Evolutionary conservation across 1,140 invertebrate genomes (phyloP).

Genomic region (Sitodiplosis mosellana): DNA sequence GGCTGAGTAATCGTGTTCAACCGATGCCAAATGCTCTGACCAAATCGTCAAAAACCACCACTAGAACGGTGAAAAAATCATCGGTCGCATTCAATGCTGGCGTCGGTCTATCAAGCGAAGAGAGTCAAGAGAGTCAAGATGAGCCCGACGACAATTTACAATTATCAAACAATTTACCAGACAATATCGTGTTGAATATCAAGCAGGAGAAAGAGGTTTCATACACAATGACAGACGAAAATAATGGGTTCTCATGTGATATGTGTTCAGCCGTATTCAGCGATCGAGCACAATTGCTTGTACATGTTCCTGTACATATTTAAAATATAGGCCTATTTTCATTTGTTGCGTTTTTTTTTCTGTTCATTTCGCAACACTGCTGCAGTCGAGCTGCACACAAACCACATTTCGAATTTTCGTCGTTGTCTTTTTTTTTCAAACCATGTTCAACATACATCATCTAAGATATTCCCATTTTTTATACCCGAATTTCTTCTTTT

Average conservation of each 20-base stretch:
- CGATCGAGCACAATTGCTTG: slow-evolving; percentile 46
- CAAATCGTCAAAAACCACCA: no score
- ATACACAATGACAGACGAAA: not conserved
- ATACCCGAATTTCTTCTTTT: no score
- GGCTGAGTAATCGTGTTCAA: no score
- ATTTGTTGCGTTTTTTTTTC: no score
- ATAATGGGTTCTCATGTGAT: slow-evolving; percentile 37
- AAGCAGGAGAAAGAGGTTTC: slow-evolving; percentile 5
- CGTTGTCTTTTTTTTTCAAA: no score
- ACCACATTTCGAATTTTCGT: no score
- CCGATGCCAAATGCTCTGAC: slow-evolving; percentile 11
- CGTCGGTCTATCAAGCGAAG: no score
- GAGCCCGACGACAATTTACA: not conserved
- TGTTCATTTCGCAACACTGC: not conserved
- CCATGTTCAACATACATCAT: no score
- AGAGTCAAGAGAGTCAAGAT: no score
- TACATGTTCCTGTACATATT: slow-evolving; percentile 65
- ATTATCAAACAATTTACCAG: not conserved
- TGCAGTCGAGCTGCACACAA: no score
- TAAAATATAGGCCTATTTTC: slow-evolving; percentile 33
- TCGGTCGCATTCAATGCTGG: slow-evolving; percentile 1
- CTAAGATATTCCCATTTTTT: no score
- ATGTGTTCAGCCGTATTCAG: slow-evolving; percentile 61
- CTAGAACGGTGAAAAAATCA: slow-evolving; percentile 6
- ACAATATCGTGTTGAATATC: slow-evolving; percentile 7